These are phyloP conservation scores for Stichodactyla helianthus DNA, from an alignment of 64 coral and sea anemone genomes.

Conservation along the genomic window DNA sequence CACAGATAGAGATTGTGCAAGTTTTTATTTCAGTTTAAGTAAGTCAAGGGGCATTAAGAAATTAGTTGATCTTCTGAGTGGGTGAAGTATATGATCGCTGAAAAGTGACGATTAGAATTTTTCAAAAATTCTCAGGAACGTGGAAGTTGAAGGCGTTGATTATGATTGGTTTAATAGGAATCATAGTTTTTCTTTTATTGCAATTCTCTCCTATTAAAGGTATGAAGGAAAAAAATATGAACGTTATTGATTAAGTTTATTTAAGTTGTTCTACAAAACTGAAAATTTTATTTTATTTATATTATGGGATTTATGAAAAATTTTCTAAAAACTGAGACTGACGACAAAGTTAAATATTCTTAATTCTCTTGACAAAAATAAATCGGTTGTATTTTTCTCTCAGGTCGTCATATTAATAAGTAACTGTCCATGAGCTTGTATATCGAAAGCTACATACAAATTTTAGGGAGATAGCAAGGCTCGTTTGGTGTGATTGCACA, in stretches of 20 bases:
- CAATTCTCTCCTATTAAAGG: neutral
- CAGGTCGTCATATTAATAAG: too few species aligned
- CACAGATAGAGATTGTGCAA: neutral
- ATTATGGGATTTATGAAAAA: too few species aligned
- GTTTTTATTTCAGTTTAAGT: neutral
- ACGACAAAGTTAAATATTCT: too few species aligned
- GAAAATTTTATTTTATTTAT: too few species aligned
- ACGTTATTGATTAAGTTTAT: neutral
- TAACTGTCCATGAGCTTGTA: too few species aligned
- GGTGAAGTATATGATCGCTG: neutral
- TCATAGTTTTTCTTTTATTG: neutral
- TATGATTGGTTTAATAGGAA: neutral
- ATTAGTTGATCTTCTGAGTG: neutral
- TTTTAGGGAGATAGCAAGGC: too few species aligned
- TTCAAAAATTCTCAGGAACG: neutral
- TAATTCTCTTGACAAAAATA: too few species aligned
- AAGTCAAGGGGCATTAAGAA: neutral
- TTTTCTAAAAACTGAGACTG: too few species aligned
- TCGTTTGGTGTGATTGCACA: neutral
- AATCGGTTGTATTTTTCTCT: too few species aligned
- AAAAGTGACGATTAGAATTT: neutral
- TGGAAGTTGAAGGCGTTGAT: neutral
- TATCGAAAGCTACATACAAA: too few species aligned
- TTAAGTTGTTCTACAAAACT: too few species aligned
- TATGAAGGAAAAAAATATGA: neutral